Evolutionary conservation across 1,140 invertebrate genomes (phyloP), one percentile per base, ranked within the genome.

Genomic region (Tetraneura akinire): DNA sequence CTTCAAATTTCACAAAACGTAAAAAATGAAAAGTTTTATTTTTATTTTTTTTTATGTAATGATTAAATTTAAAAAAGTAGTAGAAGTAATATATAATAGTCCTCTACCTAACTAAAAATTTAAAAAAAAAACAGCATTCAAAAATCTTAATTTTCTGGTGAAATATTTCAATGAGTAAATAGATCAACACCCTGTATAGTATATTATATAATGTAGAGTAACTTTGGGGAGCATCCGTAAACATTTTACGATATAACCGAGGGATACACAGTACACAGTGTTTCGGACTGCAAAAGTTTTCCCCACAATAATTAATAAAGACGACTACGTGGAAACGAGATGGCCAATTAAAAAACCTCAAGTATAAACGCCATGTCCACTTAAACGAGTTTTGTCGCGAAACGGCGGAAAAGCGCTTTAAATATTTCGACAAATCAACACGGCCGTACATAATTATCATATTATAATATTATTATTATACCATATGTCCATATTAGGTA

Each of bases 321-420:
- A 66, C 64, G 32, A 42, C 64, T 42, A n/a, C n/a, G 32, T 11
- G 64, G 32, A 18, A 21, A 66, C 62, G 3, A 14, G 14, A 18
- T 11, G 18, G 37, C 64, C 64, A 66, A 42, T 66, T 66, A 62
- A 10, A 62, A 8, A 9, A 23, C 9, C 29, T 62, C 9, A 13
- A 66, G 64, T 66, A 4, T 45, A 64, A 64, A 64, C 60, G 60
- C 60, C 60, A n/a, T n/a, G 60, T 64, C 60, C 64, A 42, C 64
- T 45, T 66, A 66, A 66, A 66, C 32, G 64, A 66, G 60, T 62
- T 62, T 60, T 14, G 26, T 23, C 29, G 60, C 29, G 18, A 62
- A 32, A 62, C 32, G 26, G 18, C 60, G 60, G 1, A 29, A 9
- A 62, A 32, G 60, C 29, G 16, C 6, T 32, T 32, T 32, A 1